These are phyloP conservation scores for Diadumene lineata DNA, from an alignment of 92 coral and sea anemone genomes.

Conservation along the genomic window DNA sequence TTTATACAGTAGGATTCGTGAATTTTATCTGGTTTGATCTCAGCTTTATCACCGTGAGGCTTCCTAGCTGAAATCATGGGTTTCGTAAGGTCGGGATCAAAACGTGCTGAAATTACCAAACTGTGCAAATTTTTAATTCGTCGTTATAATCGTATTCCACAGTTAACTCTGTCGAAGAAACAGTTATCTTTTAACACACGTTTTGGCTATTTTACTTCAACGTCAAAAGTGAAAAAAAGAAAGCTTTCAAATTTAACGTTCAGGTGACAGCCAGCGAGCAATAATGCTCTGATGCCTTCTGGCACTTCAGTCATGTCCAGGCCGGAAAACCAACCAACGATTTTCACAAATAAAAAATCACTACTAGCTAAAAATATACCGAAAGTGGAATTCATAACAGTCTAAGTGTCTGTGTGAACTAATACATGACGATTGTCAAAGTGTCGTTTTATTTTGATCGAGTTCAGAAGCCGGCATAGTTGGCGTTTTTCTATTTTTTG, in stretches of 20 bases:
- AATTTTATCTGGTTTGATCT: background rate
- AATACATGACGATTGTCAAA: background rate
- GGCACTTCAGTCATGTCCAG: background rate
- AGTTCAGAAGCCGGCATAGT: background rate
- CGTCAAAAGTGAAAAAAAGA: background rate
- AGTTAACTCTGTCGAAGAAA: background rate
- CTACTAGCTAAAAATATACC: background rate
- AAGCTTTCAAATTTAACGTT: background rate
- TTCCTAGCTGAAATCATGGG: slow-evolving; percentile 11
- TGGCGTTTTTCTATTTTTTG: background rate
- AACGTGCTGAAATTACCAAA: slow-evolving; percentile 5
- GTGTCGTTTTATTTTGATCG: background rate
- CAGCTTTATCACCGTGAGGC: background rate
- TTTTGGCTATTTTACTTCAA: slow-evolving; percentile 15
- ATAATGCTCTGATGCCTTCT: background rate
- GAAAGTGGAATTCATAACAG: background rate
- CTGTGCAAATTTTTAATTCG: slow-evolving; percentile 8
- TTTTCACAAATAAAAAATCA: background rate
- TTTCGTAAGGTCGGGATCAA: background rate
- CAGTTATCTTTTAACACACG: slow-evolving; percentile 16
- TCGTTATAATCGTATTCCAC: background rate
- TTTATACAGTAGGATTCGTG: slow-evolving; percentile 9
- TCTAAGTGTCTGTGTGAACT: slow-evolving; percentile 8
- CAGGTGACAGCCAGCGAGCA: slow-evolving; percentile 11
- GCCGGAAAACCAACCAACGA: slow-evolving; percentile 5